Evolutionary conservation across 2,113 vertebrate species (phyloP).

Genomic region (Ancistrus triradiatus): DNA sequence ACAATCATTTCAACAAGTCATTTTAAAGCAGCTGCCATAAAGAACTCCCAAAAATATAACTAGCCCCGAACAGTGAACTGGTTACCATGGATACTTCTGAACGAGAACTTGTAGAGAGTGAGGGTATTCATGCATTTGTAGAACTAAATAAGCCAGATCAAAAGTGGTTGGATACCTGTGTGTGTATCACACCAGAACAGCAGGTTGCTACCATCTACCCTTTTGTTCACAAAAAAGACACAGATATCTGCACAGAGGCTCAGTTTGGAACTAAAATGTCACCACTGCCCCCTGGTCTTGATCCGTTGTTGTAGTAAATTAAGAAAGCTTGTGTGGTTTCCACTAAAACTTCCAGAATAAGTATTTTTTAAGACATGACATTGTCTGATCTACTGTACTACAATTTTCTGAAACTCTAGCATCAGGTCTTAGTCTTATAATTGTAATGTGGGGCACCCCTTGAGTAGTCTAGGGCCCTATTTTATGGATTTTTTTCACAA

Average conservation of each 20-base stretch:
- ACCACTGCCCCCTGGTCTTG: background rate
- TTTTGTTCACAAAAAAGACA: constrained; percentile 19
- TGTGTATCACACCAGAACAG: constrained; percentile 1
- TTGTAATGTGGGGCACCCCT: too few species aligned
- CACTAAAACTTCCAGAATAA: constrained; percentile 2
- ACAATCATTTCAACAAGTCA: too few species aligned
- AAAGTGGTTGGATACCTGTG: constrained; percentile 5
- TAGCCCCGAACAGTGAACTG: background rate
- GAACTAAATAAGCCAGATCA: background rate
- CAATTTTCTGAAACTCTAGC: too few species aligned
- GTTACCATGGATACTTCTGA: constrained; percentile 16
- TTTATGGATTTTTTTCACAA: too few species aligned
- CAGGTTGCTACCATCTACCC: background rate
- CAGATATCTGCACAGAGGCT: constrained; percentile 14
- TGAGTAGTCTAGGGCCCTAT: too few species aligned
- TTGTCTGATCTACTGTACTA: too few species aligned
- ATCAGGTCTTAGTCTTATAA: too few species aligned
- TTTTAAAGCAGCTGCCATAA: background rate
- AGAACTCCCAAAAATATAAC: constrained; percentile 1
- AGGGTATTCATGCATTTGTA: constrained; percentile 3
- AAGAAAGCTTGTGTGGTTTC: background rate
- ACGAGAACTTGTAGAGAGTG: background rate
- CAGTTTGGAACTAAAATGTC: constrained; percentile 5
- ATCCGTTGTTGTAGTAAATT: constrained; percentile 14
- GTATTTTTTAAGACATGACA: too few species aligned